Evolutionary conservation across 2,888 invertebrate genomes (phyloP), one percentile per base, ranked within the genome.

Genomic region (Arrhopalites spinosus): DNA sequence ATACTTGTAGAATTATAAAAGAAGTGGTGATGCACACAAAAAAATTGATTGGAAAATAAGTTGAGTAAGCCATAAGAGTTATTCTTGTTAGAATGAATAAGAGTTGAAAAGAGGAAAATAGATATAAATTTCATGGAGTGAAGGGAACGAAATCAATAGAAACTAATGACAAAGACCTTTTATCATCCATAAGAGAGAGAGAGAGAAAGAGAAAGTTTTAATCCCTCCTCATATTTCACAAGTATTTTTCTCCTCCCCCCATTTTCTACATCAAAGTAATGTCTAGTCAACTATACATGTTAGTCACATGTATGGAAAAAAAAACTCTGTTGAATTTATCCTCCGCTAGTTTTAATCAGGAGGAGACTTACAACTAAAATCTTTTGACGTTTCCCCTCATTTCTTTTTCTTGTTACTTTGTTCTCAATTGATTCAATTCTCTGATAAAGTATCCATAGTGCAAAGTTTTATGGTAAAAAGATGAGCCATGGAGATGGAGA

Each of bases 141-240:
- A 15, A n/a, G 50, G 50, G 29, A 29, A 29, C 29, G 29, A 8
- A 63, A 63, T 63, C 63, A 29, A 63, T 63, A 29, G 5, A 27
- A 63, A 63, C 27, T 63, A 63, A 63, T 63, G 63, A 63, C 29
- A 15, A 61, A 36, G 61, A 25, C 11, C 27, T 27, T 63, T 63
- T 25, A 29, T 63, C 30, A 25, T 63, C 36, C 36, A 36, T 11
- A 11, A 36, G 36, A 36, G 36, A 36, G 36, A 36, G 36, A 36
- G 11, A 36, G 36, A 36, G 3, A 36, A 11, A 36, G 36, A 13
- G 17, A 29, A 63, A 25, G 29, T 63, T 63, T 63, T 27, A 63
- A 29, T 63, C 63, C 27, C 29, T 17, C 30, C 59, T 61, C 59
- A 23, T 61, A 25, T 63, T 13, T 63, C 63, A 63, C n/a, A 29